Conservation (phyloP, 2,888 invertebrate species). For the Cetonia aurata region DNA sequence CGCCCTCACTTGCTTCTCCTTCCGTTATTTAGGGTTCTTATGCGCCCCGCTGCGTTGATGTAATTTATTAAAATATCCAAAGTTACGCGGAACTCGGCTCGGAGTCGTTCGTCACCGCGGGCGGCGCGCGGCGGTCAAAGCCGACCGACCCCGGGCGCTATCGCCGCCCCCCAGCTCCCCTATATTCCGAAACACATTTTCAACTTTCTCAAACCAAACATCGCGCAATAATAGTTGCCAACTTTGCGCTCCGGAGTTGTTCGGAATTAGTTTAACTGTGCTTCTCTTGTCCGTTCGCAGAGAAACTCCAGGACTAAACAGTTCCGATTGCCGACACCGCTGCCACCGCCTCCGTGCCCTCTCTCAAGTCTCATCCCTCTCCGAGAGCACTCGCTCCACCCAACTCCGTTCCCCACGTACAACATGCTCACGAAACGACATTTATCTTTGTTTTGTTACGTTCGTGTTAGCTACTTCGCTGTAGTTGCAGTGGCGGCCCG, state of each 20-base stretch:
- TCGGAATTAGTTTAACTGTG: slow-evolving; percentile 63
- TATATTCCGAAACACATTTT: slow-evolving; percentile 61
- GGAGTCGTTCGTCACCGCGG: slow-evolving; percentile 28
- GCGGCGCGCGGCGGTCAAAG: slow-evolving; percentile 26
- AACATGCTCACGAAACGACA: slow-evolving; percentile 53
- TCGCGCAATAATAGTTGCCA: slow-evolving; percentile 64
- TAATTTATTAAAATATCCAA: slow-evolving; percentile 59
- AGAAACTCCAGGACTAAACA: slow-evolving; percentile 28
- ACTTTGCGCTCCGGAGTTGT: slow-evolving; percentile 56
- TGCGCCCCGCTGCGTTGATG: slow-evolving; percentile 41
- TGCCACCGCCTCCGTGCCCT: slow-evolving; percentile 5
- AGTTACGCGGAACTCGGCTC: slow-evolving; percentile 45
- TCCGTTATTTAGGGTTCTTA: slow-evolving; percentile 13
- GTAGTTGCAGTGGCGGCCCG: slow-evolving; percentile 2
- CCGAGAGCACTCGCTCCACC: slow-evolving; percentile 48
- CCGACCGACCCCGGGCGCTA: slow-evolving; percentile 34
- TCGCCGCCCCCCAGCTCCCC: slow-evolving; percentile 31
- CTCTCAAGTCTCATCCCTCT: slow-evolving; percentile 48
- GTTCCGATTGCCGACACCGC: slow-evolving; percentile 19
- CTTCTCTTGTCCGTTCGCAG: slow-evolving; percentile 49
- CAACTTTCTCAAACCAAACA: slow-evolving; percentile 63
- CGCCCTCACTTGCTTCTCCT: not conserved
- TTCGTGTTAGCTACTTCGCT: slow-evolving; percentile 19
- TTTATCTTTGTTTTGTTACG: slow-evolving; percentile 58
- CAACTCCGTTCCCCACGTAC: slow-evolving; percentile 41